phyloP scores from a whole-genome alignment of 2,797 vertebrate genomes.

The Prionace glauca region DNA sequence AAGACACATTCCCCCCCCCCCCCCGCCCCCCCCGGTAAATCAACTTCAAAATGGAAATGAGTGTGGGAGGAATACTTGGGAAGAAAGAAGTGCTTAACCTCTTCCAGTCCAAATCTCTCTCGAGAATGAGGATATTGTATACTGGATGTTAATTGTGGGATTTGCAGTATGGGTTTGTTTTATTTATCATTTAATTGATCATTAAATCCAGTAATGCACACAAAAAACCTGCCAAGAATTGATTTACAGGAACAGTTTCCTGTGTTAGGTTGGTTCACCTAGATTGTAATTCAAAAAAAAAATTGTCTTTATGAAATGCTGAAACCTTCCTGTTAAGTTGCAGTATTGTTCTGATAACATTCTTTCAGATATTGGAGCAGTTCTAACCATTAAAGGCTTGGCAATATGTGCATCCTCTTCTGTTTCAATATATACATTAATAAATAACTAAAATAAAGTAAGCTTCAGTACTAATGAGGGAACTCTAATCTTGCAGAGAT shows the following conservation, averaged over 20 bases:
- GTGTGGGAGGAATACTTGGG: background rate
- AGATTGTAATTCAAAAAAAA: background rate
- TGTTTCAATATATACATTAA: background rate
- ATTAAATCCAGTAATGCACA: conserved; percentile 27
- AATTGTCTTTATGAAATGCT: background rate
- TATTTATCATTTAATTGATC: conserved; percentile 36
- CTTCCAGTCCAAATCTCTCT: background rate
- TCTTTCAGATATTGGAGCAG: background rate
- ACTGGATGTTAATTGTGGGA: background rate
- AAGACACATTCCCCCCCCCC: background rate
- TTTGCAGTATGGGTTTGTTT: conserved; percentile 5
- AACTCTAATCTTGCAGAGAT: background rate
- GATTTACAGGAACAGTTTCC: conserved; percentile 29
- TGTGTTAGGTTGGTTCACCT: conserved; percentile 14
- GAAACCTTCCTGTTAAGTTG: background rate
- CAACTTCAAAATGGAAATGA: conserved; percentile 30
- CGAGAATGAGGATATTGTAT: background rate
- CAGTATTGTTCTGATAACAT: background rate
- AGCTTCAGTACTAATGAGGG: background rate
- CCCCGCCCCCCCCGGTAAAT: background rate
- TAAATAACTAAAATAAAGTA: background rate
- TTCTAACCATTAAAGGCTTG: background rate
- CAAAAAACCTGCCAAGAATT: conserved; percentile 1
- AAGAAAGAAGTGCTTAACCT: background rate
- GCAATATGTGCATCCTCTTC: background rate